Conservation (phyloP, 2,797 vertebrate genomes). For the Pampus argenteus region DNA sequence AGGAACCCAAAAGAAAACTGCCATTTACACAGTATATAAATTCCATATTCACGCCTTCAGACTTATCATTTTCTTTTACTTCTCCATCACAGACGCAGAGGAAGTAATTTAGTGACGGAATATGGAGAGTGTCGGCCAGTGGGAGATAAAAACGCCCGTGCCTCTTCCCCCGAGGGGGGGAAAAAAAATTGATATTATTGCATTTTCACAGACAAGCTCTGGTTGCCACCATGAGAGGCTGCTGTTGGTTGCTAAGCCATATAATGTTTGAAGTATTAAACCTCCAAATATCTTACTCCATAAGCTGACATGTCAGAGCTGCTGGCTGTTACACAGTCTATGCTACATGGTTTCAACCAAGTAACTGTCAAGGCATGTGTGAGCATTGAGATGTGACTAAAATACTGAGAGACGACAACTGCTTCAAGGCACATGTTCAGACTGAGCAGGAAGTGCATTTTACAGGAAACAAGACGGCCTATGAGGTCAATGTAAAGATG, state of each 20-base stretch:
- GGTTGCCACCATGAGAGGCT: constrained; percentile 51
- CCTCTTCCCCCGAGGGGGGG: constrained; percentile 45
- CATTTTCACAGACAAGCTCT: constrained; percentile 58
- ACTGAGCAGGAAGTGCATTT: not conserved
- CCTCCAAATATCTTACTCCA: constrained; percentile 42
- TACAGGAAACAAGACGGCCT: not conserved
- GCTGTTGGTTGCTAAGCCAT: constrained; percentile 53
- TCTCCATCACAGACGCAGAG: constrained; percentile 76
- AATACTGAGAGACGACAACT: not conserved
- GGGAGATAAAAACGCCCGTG: constrained; percentile 76
- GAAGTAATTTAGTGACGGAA: constrained; percentile 82
- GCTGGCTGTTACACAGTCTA: constrained; percentile 13
- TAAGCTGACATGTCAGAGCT: constrained; percentile 47
- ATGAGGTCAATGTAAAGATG: not conserved
- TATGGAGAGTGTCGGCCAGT: constrained; percentile 69
- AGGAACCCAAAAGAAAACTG: constrained; percentile 64
- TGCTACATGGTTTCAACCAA: constrained; percentile 15
- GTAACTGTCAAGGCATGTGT: constrained; percentile 20
- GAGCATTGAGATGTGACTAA: constrained; percentile 24
- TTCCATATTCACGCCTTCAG: constrained; percentile 76
- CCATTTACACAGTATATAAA: constrained; percentile 74
- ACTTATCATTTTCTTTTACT: constrained; percentile 80
- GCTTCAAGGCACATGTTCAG: not conserved
- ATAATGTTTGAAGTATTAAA: constrained; percentile 56
- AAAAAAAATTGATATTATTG: constrained; percentile 59